Conservation (phyloP, 2,888 invertebrate species). For the Euplagia quadripunctaria region DNA sequence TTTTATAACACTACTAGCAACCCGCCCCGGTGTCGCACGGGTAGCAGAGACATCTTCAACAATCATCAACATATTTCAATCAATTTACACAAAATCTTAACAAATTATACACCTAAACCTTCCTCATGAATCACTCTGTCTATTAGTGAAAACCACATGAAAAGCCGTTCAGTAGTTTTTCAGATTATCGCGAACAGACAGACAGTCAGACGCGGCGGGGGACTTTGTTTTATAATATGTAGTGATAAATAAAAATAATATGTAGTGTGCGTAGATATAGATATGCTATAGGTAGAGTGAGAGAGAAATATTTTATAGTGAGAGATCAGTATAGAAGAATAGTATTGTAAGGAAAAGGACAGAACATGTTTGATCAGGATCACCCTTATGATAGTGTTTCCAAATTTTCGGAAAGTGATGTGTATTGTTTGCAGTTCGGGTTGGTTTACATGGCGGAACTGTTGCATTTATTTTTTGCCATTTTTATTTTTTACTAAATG, state of each 20-base stretch:
- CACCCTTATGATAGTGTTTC: constrained; percentile 86
- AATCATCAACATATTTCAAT: too few species aligned
- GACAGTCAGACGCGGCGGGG: too few species aligned
- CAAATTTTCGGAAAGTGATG: constrained; percentile 85
- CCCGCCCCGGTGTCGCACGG: too few species aligned
- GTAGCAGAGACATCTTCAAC: too few species aligned
- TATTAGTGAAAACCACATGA: too few species aligned
- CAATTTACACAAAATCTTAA: too few species aligned
- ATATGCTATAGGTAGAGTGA: constrained; percentile 50
- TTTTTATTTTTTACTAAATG: background rate
- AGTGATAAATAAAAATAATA: constrained; percentile 69
- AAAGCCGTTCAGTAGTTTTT: too few species aligned
- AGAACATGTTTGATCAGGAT: constrained; percentile 72
- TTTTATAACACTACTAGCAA: constrained; percentile 56
- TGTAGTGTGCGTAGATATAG: constrained; percentile 57
- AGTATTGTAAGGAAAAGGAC: constrained; percentile 59
- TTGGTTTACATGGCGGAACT: constrained; percentile 68
- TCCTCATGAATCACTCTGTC: too few species aligned
- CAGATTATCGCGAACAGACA: too few species aligned
- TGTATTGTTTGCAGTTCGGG: constrained; percentile 73
- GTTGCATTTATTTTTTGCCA: background rate
- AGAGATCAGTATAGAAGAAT: constrained; percentile 44
- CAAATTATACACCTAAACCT: too few species aligned
- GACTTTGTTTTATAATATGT: too few species aligned
- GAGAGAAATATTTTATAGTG: constrained; percentile 44